Percentiles rank a stretch among this genome's conserved stretches.
Conservation (phyloP, 2,888 invertebrate species). For the Drosophila sordidula region DNA sequence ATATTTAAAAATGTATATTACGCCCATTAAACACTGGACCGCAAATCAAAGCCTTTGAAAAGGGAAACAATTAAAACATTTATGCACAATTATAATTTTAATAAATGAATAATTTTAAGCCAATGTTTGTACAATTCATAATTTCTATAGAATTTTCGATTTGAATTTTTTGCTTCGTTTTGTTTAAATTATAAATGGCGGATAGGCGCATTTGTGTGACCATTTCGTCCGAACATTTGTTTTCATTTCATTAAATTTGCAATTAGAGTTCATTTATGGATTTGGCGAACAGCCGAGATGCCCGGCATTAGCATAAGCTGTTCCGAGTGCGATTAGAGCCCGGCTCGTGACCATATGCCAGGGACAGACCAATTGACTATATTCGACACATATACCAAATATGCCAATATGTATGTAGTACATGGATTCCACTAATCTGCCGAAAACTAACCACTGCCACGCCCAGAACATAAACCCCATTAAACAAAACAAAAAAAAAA, state of each 20-base stretch:
- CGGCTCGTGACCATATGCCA: slow-evolving; percentile 34
- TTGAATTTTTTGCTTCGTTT: background rate
- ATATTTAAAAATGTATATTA: background rate
- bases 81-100: slow-evolving; percentile 23
- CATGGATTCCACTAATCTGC: slow-evolving; percentile 46
- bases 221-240: slow-evolving; percentile 46
- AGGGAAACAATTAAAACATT: slow-evolving; percentile 10
- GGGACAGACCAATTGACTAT: slow-evolving; percentile 50
- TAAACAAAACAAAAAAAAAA: slow-evolving; percentile 8
- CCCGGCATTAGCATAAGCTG: slow-evolving; percentile 60
- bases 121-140: slow-evolving; percentile 13
- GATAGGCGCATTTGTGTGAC: slow-evolving; percentile 24
- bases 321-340: slow-evolving; percentile 54
- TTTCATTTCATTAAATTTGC: slow-evolving; percentile 72
- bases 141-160: slow-evolving; percentile 8
- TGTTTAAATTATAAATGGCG: slow-evolving; percentile 17
- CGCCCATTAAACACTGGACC: background rate
- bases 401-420: slow-evolving; percentile 4
- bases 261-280: slow-evolving; percentile 70
- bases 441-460: slow-evolving; percentile 36
- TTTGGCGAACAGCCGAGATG: slow-evolving; percentile 32
- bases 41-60: slow-evolving; percentile 2
- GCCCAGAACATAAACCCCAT: slow-evolving; percentile 2
- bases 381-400: slow-evolving; percentile 1
- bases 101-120: slow-evolving; percentile 22